Percentiles rank a stretch among this genome's conserved stretches.
These are phyloP conservation scores for Ornithorhynchus anatinus DNA, from an alignment of 2,113 vertebrate genomes.

Conservation along the genomic window DNA sequence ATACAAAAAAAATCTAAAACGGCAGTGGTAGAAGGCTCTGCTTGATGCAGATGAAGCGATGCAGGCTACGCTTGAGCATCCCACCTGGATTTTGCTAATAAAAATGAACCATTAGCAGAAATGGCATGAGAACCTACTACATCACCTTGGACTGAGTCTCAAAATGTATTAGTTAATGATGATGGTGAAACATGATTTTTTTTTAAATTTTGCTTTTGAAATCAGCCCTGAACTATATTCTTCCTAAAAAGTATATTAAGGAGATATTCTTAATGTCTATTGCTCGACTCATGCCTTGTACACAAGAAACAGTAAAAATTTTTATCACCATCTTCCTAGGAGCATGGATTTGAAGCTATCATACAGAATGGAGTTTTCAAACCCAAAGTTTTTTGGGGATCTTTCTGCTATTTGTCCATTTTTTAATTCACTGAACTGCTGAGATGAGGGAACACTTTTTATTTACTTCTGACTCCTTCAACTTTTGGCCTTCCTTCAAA, in stretches of 20 bases:
- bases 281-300: background rate
- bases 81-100: too few species aligned
- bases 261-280: background rate
- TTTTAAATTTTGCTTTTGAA: background rate
- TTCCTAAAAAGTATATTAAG: background rate
- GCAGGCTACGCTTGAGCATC: too few species aligned
- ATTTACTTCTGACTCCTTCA: background rate
- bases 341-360: background rate
- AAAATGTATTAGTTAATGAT: background rate
- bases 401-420: background rate
- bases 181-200: background rate
- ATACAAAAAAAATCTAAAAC: too few species aligned
- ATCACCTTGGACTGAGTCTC: background rate
- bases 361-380: background rate
- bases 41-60: too few species aligned
- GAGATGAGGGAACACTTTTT: background rate
- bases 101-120: too few species aligned
- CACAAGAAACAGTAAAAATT: background rate
- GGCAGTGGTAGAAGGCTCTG: too few species aligned
- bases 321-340: background rate
- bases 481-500: background rate
- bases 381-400: background rate
- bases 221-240: background rate
- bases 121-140: too few species aligned
- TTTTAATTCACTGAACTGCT: background rate